phyloP scores from a whole-genome alignment of 2,797 vertebrate species.

The Melanotaenia trifasciata region DNA sequence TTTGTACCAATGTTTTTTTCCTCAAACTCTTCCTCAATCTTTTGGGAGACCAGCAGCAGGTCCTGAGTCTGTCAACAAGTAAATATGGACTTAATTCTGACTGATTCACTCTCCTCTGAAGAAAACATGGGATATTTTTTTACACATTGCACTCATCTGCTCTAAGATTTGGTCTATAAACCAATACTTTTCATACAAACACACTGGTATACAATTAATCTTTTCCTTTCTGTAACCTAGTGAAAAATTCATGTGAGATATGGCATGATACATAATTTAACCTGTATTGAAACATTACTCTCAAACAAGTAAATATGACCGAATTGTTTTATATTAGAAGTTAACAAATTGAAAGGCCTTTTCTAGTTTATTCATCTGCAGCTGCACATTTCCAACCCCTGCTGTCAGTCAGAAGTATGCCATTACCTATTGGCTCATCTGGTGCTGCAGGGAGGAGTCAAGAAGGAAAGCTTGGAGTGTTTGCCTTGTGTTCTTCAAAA shows the following conservation, averaged over 20 bases:
- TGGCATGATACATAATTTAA: not conserved
- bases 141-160: not conserved
- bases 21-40: not conserved
- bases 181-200: not conserved
- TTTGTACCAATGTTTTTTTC: not conserved
- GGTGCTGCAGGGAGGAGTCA: conserved; percentile 57
- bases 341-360: not conserved
- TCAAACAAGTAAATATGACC: not conserved
- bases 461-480: not conserved
- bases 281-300: not conserved
- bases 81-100: not conserved
- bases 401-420: conserved; percentile 34
- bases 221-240: not conserved
- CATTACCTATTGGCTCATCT: conserved; percentile 38
- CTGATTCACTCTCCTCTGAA: not conserved
- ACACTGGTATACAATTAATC: not conserved
- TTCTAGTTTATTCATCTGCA: not conserved
- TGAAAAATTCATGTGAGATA: not conserved
- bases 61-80: not conserved
- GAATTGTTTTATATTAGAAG: not conserved
- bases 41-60: not conserved
- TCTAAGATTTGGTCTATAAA: not conserved
- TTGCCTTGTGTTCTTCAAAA: conserved; percentile 33
- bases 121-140: not conserved
- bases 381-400: conserved; percentile 7